phyloP scores from a whole-genome alignment of 2,797 vertebrate genomes.

The Octomys mimax region DNA sequence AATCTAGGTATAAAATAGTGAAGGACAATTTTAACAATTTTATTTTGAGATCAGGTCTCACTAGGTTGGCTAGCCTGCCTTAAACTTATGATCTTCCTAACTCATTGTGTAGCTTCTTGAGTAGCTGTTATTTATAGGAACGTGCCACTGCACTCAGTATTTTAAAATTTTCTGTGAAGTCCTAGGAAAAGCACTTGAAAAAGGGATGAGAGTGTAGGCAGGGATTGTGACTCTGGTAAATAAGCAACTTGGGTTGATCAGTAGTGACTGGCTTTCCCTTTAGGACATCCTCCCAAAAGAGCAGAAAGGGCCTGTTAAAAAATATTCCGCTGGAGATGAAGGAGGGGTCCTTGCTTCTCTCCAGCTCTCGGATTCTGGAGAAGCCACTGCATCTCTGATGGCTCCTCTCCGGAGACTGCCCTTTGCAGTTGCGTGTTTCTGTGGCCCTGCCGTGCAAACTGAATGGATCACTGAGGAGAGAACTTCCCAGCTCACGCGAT shows the following conservation, averaged over 20 bases:
- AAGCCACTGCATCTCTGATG: too few species aligned
- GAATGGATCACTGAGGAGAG: neutral
- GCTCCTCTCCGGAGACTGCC: neutral
- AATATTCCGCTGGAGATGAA: neutral
- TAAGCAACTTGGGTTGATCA: neutral
- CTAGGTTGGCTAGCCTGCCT: neutral
- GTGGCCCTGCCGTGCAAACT: neutral
- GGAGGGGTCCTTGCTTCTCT: neutral
- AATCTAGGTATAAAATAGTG: rapidly evolving
- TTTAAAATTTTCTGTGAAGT: neutral
- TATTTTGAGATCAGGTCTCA: neutral
- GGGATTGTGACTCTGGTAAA: neutral
- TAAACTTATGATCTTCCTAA: neutral
- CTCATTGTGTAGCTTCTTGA: neutral
- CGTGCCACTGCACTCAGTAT: neutral
- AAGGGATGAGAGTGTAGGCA: neutral
- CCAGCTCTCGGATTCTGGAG: neutral
- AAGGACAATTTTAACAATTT: neutral
- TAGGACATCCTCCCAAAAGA: neutral
- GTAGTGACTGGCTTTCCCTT: neutral
- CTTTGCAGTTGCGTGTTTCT: neutral
- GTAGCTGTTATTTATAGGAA: neutral
- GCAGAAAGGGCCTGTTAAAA: neutral
- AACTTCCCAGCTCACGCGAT: conserved; percentile 28
- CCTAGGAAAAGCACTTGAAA: neutral